Evolutionary conservation across 2,888 invertebrate genomes (phyloP).

Genomic region (Odontocerum albicorne): DNA sequence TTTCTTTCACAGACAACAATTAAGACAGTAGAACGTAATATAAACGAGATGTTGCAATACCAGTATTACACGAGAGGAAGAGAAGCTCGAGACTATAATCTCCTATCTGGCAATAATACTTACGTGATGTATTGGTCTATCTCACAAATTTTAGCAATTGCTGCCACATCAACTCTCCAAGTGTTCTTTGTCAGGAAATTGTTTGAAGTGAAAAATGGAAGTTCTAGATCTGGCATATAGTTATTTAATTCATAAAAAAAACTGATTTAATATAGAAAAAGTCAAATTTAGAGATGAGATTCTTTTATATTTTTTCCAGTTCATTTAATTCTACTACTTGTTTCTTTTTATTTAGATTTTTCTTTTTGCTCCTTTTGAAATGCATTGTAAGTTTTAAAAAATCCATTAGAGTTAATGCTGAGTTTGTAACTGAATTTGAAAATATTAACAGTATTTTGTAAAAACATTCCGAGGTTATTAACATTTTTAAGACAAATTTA

Average conservation of each 20-base stretch:
- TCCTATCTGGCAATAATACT: slow-evolving; percentile 77
- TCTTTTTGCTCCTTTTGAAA: background rate
- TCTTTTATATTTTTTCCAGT: background rate
- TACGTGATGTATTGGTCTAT: slow-evolving; percentile 91
- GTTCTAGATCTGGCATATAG: slow-evolving; percentile 61
- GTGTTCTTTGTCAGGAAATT: slow-evolving; percentile 89
- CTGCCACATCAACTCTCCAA: slow-evolving; percentile 74
- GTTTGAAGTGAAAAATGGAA: slow-evolving; percentile 75
- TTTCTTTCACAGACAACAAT: slow-evolving; percentile 71
- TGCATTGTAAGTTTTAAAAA: no score
- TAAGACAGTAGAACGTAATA: slow-evolving; percentile 77
- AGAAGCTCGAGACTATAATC: slow-evolving; percentile 81
- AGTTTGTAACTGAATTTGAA: no score
- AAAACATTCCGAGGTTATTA: no score
- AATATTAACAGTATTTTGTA: no score
- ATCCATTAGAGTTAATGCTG: no score
- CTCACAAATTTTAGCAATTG: slow-evolving; percentile 80
- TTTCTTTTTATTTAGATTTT: background rate
- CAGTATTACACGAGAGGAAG: slow-evolving; percentile 80
- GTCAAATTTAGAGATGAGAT: no score
- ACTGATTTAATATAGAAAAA: background rate
- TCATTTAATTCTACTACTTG: no score
- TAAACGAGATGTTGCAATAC: slow-evolving; percentile 81
- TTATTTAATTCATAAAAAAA: background rate
- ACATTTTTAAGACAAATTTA: no score